Base-by-base conservation (phyloP, 2,797 vertebrate genomes). In the Hippocampus kuda region DNA sequence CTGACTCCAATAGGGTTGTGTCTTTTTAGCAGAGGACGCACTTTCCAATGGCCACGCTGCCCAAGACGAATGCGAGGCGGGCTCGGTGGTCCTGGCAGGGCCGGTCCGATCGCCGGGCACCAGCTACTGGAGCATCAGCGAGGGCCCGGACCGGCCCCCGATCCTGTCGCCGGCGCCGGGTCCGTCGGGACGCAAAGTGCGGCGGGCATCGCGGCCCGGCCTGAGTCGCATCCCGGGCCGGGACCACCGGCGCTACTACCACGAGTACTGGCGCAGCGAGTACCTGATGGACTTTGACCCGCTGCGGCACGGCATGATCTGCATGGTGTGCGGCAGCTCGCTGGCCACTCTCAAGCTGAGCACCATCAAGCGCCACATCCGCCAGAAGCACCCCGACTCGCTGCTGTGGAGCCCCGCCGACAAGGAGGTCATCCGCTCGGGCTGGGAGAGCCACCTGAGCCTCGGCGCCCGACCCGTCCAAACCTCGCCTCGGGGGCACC, bases 271-370 rank as follows among this genome's bases (percentile, higher is more conserved):
- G 95, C 90, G 95, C 77, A 92, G 92, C 34, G 95, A 97, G 81
- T 96, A 94, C 87, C 88, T 97, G 81, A 97, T 97, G 95, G 95
- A 96, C 79, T 95, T 95, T 72, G 95, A 97, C 70, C 89, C 92
- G 0, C 91, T 90, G 26, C 88, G 93, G 41, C 94, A 95, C 0
- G 94, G 95, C 56, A 95, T 97, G 95, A 94, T 96, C 79, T 97
- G 95, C 85, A 95, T 97, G 95, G 95, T 97, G 77, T 97, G 95
- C 0, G 95, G 95, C 68, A 95, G 94, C 79, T 93, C 95, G 1
- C 79, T 95, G 74, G 94, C 94, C 77, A 95, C 94, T 0, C 89
- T 97, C 70, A 97, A 97, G 83, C 93, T 97, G 79, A 94, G 94
- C 87, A 95, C 94, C 84, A 97, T 97, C 86, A 97, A 97, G 81